phyloP scores from a whole-genome alignment of 2,888 invertebrate genomes.

The Limnephilus rhombicus region DNA sequence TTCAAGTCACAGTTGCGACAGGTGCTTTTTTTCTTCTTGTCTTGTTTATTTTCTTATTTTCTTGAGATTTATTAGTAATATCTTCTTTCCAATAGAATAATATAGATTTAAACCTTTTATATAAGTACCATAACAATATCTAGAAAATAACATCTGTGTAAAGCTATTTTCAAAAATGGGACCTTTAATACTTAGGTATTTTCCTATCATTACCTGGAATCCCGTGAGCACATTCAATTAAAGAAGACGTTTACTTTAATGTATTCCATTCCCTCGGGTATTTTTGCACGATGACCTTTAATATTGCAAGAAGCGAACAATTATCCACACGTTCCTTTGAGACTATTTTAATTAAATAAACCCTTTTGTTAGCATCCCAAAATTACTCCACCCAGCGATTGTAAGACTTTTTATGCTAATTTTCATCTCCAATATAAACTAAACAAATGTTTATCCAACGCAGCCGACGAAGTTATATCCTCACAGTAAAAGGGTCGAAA shows the following conservation, averaged over 20 bases:
- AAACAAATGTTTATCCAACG: constrained; percentile 59
- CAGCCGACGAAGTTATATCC: constrained; percentile 44
- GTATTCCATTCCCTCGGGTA: neutral
- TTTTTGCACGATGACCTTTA: neutral
- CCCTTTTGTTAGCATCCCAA: constrained; percentile 33
- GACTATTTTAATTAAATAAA: constrained; percentile 38
- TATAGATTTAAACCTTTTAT: no score
- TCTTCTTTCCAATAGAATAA: no score
- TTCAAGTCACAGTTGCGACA: no score
- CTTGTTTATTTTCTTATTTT: no score
- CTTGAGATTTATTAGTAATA: no score
- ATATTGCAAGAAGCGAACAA: constrained; percentile 18
- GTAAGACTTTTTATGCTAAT: constrained; percentile 54
- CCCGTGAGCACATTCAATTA: neutral
- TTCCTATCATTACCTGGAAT: neutral
- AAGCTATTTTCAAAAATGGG: no score
- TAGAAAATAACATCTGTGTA: no score
- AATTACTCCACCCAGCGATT: constrained; percentile 8
- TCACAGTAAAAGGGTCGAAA: constrained; percentile 48
- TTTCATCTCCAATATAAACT: constrained; percentile 60
- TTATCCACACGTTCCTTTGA: constrained; percentile 28
- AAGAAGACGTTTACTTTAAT: neutral
- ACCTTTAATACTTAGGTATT: no score
- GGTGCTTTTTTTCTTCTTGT: no score
- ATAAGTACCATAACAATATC: no score